phyloP scores from a whole-genome alignment of 2,888 invertebrate species.

The Alviniconcha strummeri region DNA sequence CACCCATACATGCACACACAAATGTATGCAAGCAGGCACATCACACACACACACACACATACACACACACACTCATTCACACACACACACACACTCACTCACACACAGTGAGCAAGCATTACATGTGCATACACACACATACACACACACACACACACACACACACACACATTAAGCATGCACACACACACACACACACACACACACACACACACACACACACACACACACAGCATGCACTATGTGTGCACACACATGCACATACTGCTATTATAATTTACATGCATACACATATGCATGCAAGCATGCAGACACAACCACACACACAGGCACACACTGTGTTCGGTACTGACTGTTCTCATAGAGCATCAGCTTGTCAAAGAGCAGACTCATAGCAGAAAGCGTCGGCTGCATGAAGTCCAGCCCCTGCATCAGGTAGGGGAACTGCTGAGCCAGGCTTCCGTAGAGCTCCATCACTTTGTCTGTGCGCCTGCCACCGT shows the following conservation, averaged over 20 bases:
- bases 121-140: background rate
- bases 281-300: background rate
- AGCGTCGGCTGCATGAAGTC: slow-evolving; percentile 31
- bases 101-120: no score
- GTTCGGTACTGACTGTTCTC: slow-evolving; percentile 35
- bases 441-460: background rate
- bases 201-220: background rate
- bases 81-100: no score
- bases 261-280: background rate
- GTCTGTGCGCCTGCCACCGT: slow-evolving; percentile 15
- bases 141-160: background rate
- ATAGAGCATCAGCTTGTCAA: slow-evolving; percentile 36
- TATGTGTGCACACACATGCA: background rate
- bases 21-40: background rate
- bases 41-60: background rate
- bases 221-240: background rate
- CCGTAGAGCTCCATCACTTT: slow-evolving; percentile 12
- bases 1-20: background rate
- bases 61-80: background rate
- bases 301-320: background rate
- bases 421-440: slow-evolving; percentile 35
- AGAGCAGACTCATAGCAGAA: slow-evolving; percentile 29
- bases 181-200: background rate
- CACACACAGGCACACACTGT: background rate
- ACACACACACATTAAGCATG: background rate